Conservation (phyloP, 2,113 vertebrate genomes). For the Nothoprocta pentlandii region DNA sequence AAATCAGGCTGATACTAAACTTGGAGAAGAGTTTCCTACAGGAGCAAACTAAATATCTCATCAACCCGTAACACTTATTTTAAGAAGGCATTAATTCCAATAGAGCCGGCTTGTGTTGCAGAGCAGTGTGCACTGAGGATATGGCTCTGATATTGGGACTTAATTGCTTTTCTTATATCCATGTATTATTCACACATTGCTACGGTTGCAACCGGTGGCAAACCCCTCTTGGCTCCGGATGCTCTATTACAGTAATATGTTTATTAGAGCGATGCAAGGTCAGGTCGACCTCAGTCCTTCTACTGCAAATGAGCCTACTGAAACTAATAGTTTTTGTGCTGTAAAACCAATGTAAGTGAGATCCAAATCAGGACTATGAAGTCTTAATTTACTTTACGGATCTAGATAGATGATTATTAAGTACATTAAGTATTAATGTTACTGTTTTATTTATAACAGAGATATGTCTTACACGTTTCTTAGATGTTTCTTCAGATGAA, state of each 20-base stretch:
- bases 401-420: not conserved
- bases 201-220: not conserved
- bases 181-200: constrained; percentile 52
- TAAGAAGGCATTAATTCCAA: not conserved
- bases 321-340: constrained; percentile 29
- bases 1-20: not conserved
- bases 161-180: constrained; percentile 61
- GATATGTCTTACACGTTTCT: not conserved
- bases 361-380: not conserved
- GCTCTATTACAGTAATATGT: not conserved
- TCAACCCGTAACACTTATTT: not conserved
- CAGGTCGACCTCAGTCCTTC: not conserved
- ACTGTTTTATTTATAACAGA: constrained; percentile 34
- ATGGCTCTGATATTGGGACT: not conserved
- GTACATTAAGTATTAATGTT: constrained; percentile 41
- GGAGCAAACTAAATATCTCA: not conserved
- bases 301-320: not conserved
- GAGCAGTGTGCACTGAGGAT: not conserved
- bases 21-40: not conserved
- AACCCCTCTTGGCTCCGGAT: constrained; percentile 15
- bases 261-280: constrained; percentile 3
- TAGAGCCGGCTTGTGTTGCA: constrained; percentile 23
- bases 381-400: constrained; percentile 33
- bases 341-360: not conserved
- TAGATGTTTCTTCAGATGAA: constrained; percentile 13